phyloP scores from a whole-genome alignment of 2,888 invertebrate species.

The Drosophila austrosaltans region DNA sequence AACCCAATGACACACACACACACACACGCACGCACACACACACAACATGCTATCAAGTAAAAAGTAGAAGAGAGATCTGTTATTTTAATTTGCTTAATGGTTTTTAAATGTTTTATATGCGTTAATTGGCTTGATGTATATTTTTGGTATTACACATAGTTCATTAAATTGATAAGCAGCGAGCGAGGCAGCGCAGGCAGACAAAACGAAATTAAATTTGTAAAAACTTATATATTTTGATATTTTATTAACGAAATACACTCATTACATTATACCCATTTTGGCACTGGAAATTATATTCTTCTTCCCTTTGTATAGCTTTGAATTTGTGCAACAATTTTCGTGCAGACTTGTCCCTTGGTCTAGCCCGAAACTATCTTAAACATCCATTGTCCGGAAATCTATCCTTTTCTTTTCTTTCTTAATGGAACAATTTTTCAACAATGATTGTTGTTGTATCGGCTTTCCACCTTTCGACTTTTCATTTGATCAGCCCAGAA shows the following conservation, averaged over 20 bases:
- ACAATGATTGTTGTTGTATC: no score
- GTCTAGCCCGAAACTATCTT: no score
- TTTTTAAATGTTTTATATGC: conserved; percentile 27
- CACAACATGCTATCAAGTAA: conserved; percentile 2
- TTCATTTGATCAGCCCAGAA: no score
- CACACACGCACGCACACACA: no score
- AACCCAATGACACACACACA: conserved; percentile 3
- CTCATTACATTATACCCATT: neutral
- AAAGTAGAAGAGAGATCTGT: conserved; percentile 11
- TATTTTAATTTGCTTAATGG: conserved; percentile 39
- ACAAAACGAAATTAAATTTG: conserved; percentile 9
- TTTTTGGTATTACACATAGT: conserved; percentile 24
- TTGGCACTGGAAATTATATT: no score
- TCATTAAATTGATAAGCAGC: conserved; percentile 30
- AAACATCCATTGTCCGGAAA: no score
- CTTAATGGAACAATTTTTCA: no score
- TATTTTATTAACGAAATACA: conserved; percentile 1
- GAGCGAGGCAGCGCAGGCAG: neutral
- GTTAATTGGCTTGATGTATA: conserved; percentile 30
- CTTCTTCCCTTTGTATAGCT: no score
- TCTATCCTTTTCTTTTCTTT: no score
- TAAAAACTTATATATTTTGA: neutral
- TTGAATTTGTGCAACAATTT: no score
- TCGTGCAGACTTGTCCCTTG: no score
- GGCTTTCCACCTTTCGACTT: no score